Percentiles rank a stretch among this genome's conserved stretches.
Conservation (phyloP, 2,113 vertebrate genomes). For the Perca schrenkii region DNA sequence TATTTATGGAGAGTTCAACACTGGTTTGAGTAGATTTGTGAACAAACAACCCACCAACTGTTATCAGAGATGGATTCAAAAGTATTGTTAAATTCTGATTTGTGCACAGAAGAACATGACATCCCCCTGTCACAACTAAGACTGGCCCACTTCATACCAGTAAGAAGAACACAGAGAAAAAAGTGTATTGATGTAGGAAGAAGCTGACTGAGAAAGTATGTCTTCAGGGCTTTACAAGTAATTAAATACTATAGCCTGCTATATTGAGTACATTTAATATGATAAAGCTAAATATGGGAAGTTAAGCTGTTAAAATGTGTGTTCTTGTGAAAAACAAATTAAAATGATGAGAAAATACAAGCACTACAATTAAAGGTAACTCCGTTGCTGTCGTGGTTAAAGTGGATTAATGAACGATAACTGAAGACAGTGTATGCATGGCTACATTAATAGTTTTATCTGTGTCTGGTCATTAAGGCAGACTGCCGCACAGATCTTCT, state of each 20-base stretch:
- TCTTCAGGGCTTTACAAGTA: background rate
- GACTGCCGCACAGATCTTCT: constrained; percentile 13
- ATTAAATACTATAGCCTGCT: background rate
- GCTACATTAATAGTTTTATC: constrained; percentile 28
- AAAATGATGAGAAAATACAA: background rate
- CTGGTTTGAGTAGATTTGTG: too few relatives aligned
- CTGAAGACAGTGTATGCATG: background rate
- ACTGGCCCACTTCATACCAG: background rate
- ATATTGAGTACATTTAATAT: background rate
- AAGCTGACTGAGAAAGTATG: background rate
- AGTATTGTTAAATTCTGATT: too few relatives aligned
- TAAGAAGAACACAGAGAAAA: background rate
- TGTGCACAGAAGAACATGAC: too few relatives aligned
- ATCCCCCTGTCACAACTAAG: too few relatives aligned
- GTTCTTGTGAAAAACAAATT: background rate
- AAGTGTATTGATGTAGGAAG: background rate
- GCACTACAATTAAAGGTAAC: background rate
- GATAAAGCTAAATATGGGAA: background rate
- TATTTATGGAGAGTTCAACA: too few relatives aligned
- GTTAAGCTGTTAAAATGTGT: background rate
- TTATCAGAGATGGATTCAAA: too few relatives aligned
- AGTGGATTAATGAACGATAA: constrained; percentile 33
- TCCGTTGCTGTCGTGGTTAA: constrained; percentile 1
- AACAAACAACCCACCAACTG: too few relatives aligned
- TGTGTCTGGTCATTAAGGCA: constrained; percentile 16